Percentiles rank a stretch among this genome's conserved stretches.
These are phyloP conservation scores for Campoletis sonorensis DNA, from an alignment of 1,140 invertebrate species.

Conservation along the genomic window DNA sequence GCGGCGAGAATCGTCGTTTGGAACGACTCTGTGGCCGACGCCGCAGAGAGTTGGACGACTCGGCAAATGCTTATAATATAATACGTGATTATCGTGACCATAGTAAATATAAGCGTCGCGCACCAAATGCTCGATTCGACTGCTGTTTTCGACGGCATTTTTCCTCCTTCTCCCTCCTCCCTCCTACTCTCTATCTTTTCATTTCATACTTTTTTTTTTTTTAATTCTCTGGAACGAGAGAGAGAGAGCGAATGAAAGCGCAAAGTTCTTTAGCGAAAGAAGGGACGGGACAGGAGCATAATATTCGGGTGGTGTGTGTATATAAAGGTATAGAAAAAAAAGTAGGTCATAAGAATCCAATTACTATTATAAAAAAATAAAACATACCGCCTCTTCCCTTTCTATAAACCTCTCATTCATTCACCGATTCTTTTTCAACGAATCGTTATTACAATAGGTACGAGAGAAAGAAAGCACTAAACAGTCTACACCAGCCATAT, in stretches of 20 bases:
- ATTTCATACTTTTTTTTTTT: constrained; percentile 16
- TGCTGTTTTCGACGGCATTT: constrained; percentile 40
- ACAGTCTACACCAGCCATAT: neutral
- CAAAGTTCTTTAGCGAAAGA: neutral
- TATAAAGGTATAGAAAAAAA: constrained; percentile 9
- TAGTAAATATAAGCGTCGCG: constrained; percentile 53
- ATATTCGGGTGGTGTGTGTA: constrained; percentile 18
- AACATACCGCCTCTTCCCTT: constrained; percentile 11
- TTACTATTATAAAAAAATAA: constrained; percentile 13
- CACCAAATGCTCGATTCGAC: constrained; percentile 49
- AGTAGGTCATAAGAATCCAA: constrained; percentile 34
- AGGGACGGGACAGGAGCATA: constrained; percentile 19
- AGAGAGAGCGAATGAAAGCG: neutral
- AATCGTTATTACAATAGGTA: neutral
- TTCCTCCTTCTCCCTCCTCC: constrained; percentile 8
- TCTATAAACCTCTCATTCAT: neutral
- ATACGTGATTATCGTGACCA: constrained; percentile 54
- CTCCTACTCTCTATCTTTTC: constrained; percentile 5
- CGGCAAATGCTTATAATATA: constrained; percentile 55
- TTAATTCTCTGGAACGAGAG: constrained; percentile 8
- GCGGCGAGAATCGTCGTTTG: constrained; percentile 31
- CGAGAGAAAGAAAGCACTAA: neutral
- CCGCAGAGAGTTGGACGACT: constrained; percentile 46
- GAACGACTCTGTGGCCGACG: constrained; percentile 41
- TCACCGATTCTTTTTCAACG: constrained; percentile 8